Conservation (phyloP, 2,797 vertebrate species). For the Ctenopoma kingsleyae region DNA sequence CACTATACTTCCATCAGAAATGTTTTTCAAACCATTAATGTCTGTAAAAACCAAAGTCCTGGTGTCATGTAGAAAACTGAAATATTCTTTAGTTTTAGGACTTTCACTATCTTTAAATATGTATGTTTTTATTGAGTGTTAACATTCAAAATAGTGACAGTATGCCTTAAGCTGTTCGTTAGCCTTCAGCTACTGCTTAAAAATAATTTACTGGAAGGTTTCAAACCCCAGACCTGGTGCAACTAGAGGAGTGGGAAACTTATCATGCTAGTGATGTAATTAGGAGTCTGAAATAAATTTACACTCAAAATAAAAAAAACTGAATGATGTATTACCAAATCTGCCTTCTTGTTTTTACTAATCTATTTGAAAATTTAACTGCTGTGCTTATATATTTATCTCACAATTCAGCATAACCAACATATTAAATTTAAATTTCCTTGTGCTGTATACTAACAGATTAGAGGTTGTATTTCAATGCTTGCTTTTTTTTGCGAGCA, state of each 20-base stretch:
- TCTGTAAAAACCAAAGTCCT: neutral
- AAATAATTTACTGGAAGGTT: neutral
- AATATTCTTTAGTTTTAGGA: neutral
- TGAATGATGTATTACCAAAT: too few species aligned
- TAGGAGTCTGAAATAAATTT: neutral
- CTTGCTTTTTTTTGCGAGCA: neutral
- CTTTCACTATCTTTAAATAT: neutral
- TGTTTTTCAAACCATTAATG: neutral
- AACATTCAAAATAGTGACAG: neutral
- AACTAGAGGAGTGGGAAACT: neutral
- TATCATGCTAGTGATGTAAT: neutral
- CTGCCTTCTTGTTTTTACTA: neutral
- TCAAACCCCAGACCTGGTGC: neutral
- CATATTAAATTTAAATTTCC: constrained; percentile 2
- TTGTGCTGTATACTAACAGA: neutral
- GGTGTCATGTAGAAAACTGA: neutral
- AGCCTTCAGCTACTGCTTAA: neutral
- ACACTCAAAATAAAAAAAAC: neutral
- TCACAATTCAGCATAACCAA: neutral
- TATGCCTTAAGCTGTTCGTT: neutral
- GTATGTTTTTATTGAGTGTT: neutral
- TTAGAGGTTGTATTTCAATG: neutral
- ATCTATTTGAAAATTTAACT: too few species aligned
- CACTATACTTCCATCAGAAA: neutral
- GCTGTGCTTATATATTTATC: too few species aligned